Conservation (phyloP, 2,888 invertebrate genomes). For the Ormyrus pomaceus region DNA sequence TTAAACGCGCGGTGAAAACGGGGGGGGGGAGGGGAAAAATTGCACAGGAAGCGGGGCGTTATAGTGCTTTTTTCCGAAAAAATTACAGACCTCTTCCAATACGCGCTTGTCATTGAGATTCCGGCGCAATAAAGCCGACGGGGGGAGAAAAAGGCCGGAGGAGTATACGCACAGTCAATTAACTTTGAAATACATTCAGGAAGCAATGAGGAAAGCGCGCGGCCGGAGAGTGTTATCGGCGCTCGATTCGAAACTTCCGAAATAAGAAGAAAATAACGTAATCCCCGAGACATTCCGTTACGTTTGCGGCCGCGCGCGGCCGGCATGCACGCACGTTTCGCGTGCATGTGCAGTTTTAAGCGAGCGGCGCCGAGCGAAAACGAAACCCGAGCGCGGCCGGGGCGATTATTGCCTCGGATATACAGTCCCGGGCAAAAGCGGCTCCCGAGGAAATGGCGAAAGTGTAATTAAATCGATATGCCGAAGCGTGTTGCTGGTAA, state of each 20-base stretch:
- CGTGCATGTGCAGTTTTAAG: background rate
- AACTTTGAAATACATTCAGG: constrained; percentile 53
- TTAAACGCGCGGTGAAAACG: constrained; percentile 2
- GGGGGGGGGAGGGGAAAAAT: constrained; percentile 20
- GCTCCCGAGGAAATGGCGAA: no score
- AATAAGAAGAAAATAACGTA: constrained; percentile 52
- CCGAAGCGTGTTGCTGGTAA: no score
- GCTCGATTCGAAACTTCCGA: constrained; percentile 51
- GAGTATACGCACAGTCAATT: constrained; percentile 34
- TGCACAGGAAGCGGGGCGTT: constrained; percentile 45
- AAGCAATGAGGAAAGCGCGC: constrained; percentile 52
- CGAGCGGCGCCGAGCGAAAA: no score
- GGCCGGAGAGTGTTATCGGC: constrained; percentile 33
- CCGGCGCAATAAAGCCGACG: constrained; percentile 6
- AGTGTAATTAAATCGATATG: no score
- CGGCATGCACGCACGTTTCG: background rate
- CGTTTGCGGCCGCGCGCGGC: background rate
- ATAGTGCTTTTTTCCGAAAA: constrained; percentile 32
- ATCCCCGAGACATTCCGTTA: constrained; percentile 32
- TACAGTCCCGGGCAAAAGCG: no score
- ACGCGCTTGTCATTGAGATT: background rate
- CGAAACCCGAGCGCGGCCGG: no score
- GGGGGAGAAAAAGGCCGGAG: background rate
- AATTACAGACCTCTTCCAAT: constrained; percentile 38
- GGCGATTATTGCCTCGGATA: no score